Conservation (phyloP, 2,888 invertebrate species). For the Polietes domitor region DNA sequence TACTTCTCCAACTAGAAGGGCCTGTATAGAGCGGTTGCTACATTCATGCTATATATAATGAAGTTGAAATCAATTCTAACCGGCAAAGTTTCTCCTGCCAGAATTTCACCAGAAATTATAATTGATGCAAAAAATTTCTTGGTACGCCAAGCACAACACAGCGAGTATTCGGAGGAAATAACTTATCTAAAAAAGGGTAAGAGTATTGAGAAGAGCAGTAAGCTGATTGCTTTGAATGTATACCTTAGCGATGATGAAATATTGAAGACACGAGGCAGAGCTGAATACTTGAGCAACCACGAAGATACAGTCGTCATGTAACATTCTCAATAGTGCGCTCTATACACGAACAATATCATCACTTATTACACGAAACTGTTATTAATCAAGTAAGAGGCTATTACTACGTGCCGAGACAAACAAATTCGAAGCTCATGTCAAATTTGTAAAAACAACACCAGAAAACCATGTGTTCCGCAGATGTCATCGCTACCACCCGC, state of each 20-base stretch:
- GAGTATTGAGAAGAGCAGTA: not conserved
- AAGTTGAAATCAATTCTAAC: no score
- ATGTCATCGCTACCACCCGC: slow-evolving; percentile 64
- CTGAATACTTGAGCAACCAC: not conserved
- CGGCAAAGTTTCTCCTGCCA: no score
- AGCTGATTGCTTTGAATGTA: not conserved
- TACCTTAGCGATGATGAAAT: not conserved
- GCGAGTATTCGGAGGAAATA: slow-evolving; percentile 46
- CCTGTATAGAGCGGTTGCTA: slow-evolving; percentile 46
- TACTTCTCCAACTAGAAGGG: slow-evolving; percentile 38
- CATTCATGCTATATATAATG: slow-evolving; percentile 36
- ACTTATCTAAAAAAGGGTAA: slow-evolving; percentile 35
- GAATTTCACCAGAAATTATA: no score
- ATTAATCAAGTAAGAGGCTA: slow-evolving; percentile 58
- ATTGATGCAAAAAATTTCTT: slow-evolving; percentile 46
- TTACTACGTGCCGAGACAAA: slow-evolving; percentile 39
- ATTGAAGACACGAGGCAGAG: not conserved
- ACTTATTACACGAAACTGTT: not conserved
- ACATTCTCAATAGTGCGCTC: slow-evolving; percentile 15
- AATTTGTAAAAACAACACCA: slow-evolving; percentile 48
- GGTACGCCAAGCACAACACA: slow-evolving; percentile 30
- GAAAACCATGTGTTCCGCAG: not conserved
- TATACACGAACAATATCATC: slow-evolving; percentile 51
- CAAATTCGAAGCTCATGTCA: not conserved
- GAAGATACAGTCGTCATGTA: slow-evolving; percentile 13